Percentiles rank a stretch among this genome's conserved stretches.
Conservation (phyloP, 2,888 invertebrate genomes). For the Prosopocoilus inquinatus region DNA sequence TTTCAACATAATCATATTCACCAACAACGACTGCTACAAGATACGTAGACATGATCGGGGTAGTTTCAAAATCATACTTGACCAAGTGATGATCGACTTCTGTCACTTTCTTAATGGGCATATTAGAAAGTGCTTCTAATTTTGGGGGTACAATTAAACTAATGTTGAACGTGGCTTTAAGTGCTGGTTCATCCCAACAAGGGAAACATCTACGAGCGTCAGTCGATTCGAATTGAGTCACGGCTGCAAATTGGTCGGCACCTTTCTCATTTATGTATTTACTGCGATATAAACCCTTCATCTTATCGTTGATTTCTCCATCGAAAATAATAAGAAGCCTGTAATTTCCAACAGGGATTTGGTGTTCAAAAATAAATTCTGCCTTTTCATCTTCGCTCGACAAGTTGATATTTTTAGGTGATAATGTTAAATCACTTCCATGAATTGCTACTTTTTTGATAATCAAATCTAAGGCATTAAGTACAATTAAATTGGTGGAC, state of each 20-base stretch:
- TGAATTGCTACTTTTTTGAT: constrained; percentile 61
- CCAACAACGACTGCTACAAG: constrained; percentile 91
- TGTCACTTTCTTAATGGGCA: constrained; percentile 61
- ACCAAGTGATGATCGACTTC: constrained; percentile 28
- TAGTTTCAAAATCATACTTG: constrained; percentile 66
- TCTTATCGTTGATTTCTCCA: constrained; percentile 87
- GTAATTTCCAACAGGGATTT: constrained; percentile 57
- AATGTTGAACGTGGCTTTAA: constrained; percentile 92
- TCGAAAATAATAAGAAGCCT: constrained; percentile 68
- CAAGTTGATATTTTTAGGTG: constrained; percentile 43
- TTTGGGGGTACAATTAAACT: constrained; percentile 76
- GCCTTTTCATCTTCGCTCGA: constrained; percentile 65
- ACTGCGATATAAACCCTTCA: constrained; percentile 90
- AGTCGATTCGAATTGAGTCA: constrained; percentile 88
- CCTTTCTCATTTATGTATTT: constrained; percentile 74
- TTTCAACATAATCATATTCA: constrained; percentile 91
- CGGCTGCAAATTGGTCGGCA: constrained; percentile 77
- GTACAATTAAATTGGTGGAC: constrained; percentile 64
- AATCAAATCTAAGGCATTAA: constrained; percentile 76
- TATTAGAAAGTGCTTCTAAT: constrained; percentile 87
- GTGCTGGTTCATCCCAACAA: constrained; percentile 96
- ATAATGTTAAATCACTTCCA: constrained; percentile 45
- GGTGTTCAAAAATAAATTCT: constrained; percentile 62
- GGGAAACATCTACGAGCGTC: constrained; percentile 92
- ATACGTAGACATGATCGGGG: constrained; percentile 94